These are phyloP conservation scores for Brachionus plicatilis DNA, from an alignment of 1,140 invertebrate genomes.

Conservation along the genomic window DNA sequence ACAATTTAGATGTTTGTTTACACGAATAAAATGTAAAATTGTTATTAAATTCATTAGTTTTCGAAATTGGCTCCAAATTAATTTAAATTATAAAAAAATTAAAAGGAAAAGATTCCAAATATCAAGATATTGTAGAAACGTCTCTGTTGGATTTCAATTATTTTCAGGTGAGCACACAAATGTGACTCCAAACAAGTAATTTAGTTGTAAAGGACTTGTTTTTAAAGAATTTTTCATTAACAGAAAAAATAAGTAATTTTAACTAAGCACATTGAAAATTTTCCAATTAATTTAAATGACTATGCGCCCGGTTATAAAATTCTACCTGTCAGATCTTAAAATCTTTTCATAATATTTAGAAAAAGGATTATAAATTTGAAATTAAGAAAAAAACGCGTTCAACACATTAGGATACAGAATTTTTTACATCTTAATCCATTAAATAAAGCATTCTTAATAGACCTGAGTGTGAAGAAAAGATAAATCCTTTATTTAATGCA, in stretches of 20 bases:
- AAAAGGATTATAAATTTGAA: neutral
- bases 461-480: neutral
- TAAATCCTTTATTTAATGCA: neutral
- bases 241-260: neutral
- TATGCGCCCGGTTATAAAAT: neutral
- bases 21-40: neutral
- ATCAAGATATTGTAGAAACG: neutral
- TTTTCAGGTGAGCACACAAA: neutral
- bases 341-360: neutral
- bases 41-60: neutral
- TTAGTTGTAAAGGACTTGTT: neutral
- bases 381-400: neutral
- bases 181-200: neutral
- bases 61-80: neutral
- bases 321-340: neutral
- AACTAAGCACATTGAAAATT: neutral
- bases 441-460: neutral
- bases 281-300: neutral
- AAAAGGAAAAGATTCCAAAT: neutral
- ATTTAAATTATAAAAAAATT: conserved; percentile 1
- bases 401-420: neutral
- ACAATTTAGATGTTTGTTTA: neutral
- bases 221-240: neutral
- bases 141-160: neutral
- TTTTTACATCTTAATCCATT: neutral